phyloP scores from a whole-genome alignment of 2,113 vertebrate genomes.

The Amphilophus citrinellus region DNA sequence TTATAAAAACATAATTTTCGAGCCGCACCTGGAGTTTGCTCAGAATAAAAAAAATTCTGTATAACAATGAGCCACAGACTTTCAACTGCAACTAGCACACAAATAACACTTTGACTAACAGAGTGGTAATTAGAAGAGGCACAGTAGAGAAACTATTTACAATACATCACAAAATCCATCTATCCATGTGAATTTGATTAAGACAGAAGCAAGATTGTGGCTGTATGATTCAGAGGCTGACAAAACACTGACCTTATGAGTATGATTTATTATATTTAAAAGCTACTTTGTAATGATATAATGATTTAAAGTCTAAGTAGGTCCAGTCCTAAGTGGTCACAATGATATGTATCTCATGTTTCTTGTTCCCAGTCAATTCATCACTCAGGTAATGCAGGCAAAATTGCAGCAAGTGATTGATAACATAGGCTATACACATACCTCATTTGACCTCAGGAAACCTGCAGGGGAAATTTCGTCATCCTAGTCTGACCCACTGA shows the following conservation, averaged over 20 bases:
- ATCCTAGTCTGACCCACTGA: conserved; percentile 48
- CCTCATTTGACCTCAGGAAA: conserved; percentile 43
- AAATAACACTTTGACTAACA: neutral
- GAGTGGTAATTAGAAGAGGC: neutral
- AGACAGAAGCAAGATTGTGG: neutral
- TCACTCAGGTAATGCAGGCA: neutral
- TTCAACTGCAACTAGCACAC: neutral
- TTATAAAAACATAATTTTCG: neutral
- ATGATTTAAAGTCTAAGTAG: neutral
- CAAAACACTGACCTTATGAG: neutral
- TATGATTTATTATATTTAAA: conserved; percentile 3
- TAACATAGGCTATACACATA: conserved; percentile 18
- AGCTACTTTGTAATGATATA: neutral
- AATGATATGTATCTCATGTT: conserved; percentile 3
- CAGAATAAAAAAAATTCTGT: neutral
- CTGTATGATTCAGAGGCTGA: conserved; percentile 2
- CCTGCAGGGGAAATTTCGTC: conserved; percentile 42
- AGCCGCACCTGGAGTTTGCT: neutral
- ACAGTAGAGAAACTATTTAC: neutral
- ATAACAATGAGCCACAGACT: neutral
- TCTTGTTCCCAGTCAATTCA: neutral
- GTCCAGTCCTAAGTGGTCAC: neutral
- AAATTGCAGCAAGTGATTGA: conserved; percentile 6
- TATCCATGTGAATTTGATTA: conserved; percentile 12
- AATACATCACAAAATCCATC: neutral